phyloP scores from a whole-genome alignment of 2,113 vertebrate species.

The Protobothrops mucrosquamatus region DNA sequence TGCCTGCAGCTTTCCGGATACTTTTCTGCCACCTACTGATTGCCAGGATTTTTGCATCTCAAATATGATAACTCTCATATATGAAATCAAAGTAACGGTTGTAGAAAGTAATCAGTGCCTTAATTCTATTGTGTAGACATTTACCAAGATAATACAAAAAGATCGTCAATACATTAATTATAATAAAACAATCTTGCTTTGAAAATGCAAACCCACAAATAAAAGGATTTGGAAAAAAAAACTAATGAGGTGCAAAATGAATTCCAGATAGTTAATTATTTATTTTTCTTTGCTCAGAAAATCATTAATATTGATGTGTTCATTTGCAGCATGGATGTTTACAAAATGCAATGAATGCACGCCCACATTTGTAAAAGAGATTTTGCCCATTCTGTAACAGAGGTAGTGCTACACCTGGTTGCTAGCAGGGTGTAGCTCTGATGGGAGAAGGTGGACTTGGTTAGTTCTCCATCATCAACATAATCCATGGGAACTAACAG shows the following conservation, averaged over 20 bases:
- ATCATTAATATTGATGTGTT: neutral
- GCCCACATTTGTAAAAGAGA: too few species aligned
- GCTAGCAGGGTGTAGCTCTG: neutral
- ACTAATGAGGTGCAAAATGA: slow-evolving; percentile 1
- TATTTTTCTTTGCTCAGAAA: slow-evolving; percentile 1
- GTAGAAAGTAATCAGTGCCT: neutral
- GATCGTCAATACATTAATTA: neutral
- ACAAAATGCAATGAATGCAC: slow-evolving; percentile 1
- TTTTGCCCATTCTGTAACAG: too few species aligned
- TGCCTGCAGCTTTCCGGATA: neutral
- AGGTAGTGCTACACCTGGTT: neutral
- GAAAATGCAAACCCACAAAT: slow-evolving; percentile 5
- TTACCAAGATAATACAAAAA: slow-evolving; percentile 1
- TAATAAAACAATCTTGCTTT: neutral
- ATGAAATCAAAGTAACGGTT: neutral
- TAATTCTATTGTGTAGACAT: neutral
- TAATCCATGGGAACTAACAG: neutral
- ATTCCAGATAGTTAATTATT: neutral
- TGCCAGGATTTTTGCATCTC: neutral
- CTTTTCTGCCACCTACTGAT: neutral
- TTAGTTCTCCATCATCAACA: neutral
- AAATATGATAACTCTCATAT: neutral
- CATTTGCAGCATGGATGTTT: neutral
- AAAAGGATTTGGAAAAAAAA: neutral
- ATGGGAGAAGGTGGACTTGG: neutral